A percentile compares a stretch with the other conserved stretches of the same genome.
These are phyloP conservation scores for Pteria penguin DNA, from an alignment of 2,888 invertebrate species.

Conservation along the genomic window DNA sequence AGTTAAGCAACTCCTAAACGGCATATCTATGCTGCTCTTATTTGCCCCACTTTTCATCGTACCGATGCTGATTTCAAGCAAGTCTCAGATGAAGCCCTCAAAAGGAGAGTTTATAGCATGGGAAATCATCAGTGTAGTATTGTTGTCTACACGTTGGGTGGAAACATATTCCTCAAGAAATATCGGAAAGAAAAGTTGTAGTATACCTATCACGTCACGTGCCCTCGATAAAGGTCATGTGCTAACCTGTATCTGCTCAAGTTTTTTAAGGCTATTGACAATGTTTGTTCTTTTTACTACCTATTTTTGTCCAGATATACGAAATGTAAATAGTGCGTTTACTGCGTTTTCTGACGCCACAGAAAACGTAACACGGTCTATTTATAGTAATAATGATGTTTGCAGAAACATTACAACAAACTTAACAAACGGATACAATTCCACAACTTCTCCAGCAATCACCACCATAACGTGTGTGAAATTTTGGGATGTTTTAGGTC, in stretches of 20 bases:
- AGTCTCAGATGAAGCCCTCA: too few species aligned
- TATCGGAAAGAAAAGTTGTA: background rate
- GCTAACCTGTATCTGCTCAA: background rate
- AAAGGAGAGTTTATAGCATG: conserved; percentile 12
- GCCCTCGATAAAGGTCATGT: background rate
- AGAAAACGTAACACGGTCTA: background rate
- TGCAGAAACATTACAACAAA: background rate
- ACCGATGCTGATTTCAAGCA: background rate
- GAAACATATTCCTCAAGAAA: conserved; percentile 30
- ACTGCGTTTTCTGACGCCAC: background rate
- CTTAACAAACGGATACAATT: background rate
- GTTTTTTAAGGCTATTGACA: background rate
- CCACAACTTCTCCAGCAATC: background rate
- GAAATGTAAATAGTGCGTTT: background rate
- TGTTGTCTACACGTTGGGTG: conserved; percentile 30
- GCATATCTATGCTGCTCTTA: background rate
- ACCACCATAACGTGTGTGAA: background rate
- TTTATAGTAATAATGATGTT: background rate
- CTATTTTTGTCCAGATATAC: background rate
- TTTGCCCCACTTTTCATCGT: conserved; percentile 10
- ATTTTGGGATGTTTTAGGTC: conserved; percentile 9
- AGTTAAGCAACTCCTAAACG: conserved; percentile 22
- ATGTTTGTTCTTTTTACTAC: background rate
- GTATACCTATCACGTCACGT: background rate
- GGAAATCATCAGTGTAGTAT: conserved; percentile 8